These are phyloP conservation scores for Anoplius nigerrimus DNA, from an alignment of 2,888 invertebrate species.

Conservation along the genomic window DNA sequence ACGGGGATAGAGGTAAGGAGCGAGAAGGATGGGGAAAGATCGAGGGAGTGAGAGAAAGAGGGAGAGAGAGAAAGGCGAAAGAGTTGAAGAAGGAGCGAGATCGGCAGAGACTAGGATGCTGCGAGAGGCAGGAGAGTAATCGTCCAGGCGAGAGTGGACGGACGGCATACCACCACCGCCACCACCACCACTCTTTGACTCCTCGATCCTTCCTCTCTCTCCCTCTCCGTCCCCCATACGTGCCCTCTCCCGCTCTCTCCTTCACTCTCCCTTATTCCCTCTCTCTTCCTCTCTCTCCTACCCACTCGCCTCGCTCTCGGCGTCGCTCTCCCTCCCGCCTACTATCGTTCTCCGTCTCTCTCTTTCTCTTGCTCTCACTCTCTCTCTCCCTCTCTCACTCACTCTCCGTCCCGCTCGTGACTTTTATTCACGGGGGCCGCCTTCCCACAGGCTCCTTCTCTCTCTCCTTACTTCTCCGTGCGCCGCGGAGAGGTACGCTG, in stretches of 20 bases:
- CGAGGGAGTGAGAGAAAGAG: not conserved
- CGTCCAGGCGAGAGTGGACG: slow-evolving; percentile 72
- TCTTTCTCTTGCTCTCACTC: slow-evolving; percentile 55
- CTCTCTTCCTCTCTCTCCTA: slow-evolving; percentile 14
- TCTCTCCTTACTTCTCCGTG: slow-evolving; percentile 28
- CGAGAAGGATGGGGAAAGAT: not conserved
- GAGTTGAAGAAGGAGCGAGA: slow-evolving; percentile 11
- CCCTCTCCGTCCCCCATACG: slow-evolving; percentile 1
- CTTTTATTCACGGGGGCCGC: slow-evolving; percentile 65
- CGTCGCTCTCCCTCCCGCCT: slow-evolving; percentile 31
- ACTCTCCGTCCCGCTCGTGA: slow-evolving; percentile 58
- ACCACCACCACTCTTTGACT: slow-evolving; percentile 50
- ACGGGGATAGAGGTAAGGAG: slow-evolving; percentile 9
- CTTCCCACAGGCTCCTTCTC: slow-evolving; percentile 38
- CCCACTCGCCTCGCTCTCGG: slow-evolving; percentile 25
- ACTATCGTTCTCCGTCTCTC: slow-evolving; percentile 31
- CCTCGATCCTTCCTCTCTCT: not conserved
- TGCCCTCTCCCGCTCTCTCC: slow-evolving; percentile 23
- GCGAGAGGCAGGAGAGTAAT: slow-evolving; percentile 41
- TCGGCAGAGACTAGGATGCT: slow-evolving; percentile 56
- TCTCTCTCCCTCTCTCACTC: too few species aligned
- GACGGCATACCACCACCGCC: slow-evolving; percentile 73
- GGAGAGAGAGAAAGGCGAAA: not conserved
- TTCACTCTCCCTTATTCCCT: slow-evolving; percentile 16
- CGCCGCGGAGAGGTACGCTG: slow-evolving; percentile 52